Evolutionary conservation across 2,797 vertebrate species (phyloP).

Genomic region (Somateria mollissima): DNA sequence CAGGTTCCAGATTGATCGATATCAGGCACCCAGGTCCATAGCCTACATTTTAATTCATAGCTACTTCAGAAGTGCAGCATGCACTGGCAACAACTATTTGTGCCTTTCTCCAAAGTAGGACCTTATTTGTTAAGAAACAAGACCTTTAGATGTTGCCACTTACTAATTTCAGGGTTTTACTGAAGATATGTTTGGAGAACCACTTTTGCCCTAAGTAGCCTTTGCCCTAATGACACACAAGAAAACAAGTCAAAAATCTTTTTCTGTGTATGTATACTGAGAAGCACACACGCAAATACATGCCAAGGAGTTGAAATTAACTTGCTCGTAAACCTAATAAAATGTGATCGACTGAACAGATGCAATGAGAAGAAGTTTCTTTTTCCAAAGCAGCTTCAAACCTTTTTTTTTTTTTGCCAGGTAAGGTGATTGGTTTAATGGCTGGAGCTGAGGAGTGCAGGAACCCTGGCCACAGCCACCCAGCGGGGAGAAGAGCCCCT

Average conservation of each 20-base stretch:
- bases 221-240: neutral
- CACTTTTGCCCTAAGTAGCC: neutral
- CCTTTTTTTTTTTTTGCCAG: neutral
- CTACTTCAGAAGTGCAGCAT: neutral
- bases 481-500: neutral
- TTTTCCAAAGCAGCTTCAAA: neutral
- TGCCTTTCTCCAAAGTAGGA: neutral
- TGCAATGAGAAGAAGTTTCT: neutral
- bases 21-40: neutral
- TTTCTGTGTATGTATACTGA: neutral
- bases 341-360: neutral
- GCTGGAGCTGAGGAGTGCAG: neutral
- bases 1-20: neutral
- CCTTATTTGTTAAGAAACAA: neutral
- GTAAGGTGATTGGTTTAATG: neutral
- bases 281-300: neutral
- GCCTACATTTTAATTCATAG: neutral
- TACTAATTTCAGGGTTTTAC: neutral
- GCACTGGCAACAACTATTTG: neutral
- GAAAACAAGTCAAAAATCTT: neutral
- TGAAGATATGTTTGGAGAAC: neutral
- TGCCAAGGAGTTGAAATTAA: neutral
- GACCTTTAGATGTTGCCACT: neutral
- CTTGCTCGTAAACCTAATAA: neutral
- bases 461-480: neutral